These are phyloP conservation scores for Fistularia tabacaria DNA, from an alignment of 2,797 vertebrate species.

Conservation along the genomic window DNA sequence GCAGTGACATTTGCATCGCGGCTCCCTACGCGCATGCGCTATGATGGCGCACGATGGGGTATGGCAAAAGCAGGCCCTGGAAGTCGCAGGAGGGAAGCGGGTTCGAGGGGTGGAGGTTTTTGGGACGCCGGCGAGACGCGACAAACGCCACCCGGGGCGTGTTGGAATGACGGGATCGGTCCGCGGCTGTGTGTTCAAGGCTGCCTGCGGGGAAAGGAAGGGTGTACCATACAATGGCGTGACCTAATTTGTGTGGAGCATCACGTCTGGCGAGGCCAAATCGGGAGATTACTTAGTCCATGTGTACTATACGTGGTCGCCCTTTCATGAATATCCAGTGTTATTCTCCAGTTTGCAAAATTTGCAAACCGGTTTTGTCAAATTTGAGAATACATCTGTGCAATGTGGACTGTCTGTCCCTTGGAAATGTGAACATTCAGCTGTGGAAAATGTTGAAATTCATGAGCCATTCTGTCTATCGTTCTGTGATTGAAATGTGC, in stretches of 20 bases:
- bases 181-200: slow-evolving; percentile 5
- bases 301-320: no score
- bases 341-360: no score
- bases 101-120: slow-evolving; percentile 60
- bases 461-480: no score
- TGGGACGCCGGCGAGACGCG: slow-evolving; percentile 64
- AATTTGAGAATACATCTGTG: no score
- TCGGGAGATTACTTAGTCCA: no score
- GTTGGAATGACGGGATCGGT: slow-evolving; percentile 52
- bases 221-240: background rate
- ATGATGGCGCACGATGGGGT: slow-evolving; percentile 50
- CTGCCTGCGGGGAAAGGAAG: background rate
- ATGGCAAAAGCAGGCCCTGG: slow-evolving; percentile 64
- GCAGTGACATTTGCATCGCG: slow-evolving; percentile 79
- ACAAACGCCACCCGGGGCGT: slow-evolving; percentile 49
- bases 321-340: no score
- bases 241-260: slow-evolving; percentile 1
- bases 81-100: slow-evolving; percentile 49
- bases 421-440: no score
- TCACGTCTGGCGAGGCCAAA: no score
- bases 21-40: slow-evolving; percentile 69
- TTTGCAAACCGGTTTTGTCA: no score
- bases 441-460: no score
- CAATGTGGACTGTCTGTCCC: no score
- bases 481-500: no score